Percentiles rank a stretch among this genome's conserved stretches.
Conservation (phyloP, 1,140 invertebrate genomes). For the Pararge aegeria region DNA sequence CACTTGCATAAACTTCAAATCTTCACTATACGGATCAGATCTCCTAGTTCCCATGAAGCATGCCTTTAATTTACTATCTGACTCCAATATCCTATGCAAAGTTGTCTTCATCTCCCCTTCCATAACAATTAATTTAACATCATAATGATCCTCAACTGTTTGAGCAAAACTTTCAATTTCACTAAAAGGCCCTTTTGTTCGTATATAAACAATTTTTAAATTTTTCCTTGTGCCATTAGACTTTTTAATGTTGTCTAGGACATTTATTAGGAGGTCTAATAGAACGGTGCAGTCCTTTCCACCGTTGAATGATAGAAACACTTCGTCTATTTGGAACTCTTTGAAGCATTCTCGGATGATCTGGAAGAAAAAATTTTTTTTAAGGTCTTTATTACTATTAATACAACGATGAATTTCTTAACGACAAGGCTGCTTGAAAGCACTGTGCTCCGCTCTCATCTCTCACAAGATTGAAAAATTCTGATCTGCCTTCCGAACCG, state of each 20-base stretch:
- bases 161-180: conserved; percentile 93
- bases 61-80: conserved; percentile 86
- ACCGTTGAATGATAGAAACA: conserved; percentile 96
- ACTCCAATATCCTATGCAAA: conserved; percentile 82
- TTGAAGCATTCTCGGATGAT: conserved; percentile 76
- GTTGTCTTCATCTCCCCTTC: conserved; percentile 87
- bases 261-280: conserved; percentile 87
- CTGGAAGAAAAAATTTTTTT: conserved; percentile 45
- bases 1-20: conserved; percentile 86
- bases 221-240: conserved; percentile 45
- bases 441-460: too few relatives aligned
- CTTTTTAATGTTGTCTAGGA: conserved; percentile 81
- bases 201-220: conserved; percentile 88
- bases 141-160: conserved; percentile 85
- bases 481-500: too few relatives aligned
- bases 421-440: too few relatives aligned
- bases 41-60: conserved; percentile 93
- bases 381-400: neutral
- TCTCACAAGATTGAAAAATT: too few relatives aligned
- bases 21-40: conserved; percentile 89
- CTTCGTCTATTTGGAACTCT: conserved; percentile 83
- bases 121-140: conserved; percentile 85
- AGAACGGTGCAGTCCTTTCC: conserved; percentile 98
- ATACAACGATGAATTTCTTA: too few relatives aligned
- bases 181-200: conserved; percentile 87